Evolutionary conservation across 2,113 vertebrate genomes (phyloP).

Genomic region (Sphaerodactylus townsendi): DNA sequence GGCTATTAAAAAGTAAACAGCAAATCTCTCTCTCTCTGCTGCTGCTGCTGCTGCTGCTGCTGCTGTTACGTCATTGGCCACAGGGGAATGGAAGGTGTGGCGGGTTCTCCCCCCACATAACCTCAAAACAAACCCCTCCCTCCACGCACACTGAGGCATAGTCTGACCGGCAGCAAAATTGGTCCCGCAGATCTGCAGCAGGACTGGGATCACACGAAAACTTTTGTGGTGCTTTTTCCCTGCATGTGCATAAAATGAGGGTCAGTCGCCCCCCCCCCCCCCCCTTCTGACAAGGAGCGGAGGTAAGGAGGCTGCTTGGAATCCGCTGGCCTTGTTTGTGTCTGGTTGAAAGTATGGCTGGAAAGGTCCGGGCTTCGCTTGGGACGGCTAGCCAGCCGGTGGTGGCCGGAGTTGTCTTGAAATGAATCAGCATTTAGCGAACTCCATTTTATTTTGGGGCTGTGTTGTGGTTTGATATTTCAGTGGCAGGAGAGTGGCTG

Average conservation of each 20-base stretch:
- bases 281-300: no score
- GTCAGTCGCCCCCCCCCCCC: no score
- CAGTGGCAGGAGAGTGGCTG: slow-evolving; percentile 57
- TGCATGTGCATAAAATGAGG: not conserved
- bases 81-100: slow-evolving; percentile 48
- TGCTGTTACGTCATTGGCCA: slow-evolving; percentile 32
- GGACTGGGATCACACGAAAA: not conserved
- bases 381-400: slow-evolving; percentile 5
- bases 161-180: slow-evolving; percentile 1
- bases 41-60: not conserved
- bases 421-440: slow-evolving; percentile 17
- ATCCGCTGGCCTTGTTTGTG: not conserved
- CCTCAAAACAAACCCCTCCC: slow-evolving; percentile 6
- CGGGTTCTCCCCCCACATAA: not conserved
- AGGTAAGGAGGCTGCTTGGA: not conserved
- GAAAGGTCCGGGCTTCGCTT: not conserved
- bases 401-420: not conserved
- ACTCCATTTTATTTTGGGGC: slow-evolving; percentile 51
- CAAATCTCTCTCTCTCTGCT: slow-evolving; percentile 36
- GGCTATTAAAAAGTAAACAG: slow-evolving; percentile 51
- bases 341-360: not conserved
- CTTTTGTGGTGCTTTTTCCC: not conserved
- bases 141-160: not conserved
- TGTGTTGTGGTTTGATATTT: slow-evolving; percentile 48
- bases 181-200: not conserved